Evolutionary conservation across 2,113 vertebrate genomes (phyloP).

Genomic region (Otolemur garnettii): DNA sequence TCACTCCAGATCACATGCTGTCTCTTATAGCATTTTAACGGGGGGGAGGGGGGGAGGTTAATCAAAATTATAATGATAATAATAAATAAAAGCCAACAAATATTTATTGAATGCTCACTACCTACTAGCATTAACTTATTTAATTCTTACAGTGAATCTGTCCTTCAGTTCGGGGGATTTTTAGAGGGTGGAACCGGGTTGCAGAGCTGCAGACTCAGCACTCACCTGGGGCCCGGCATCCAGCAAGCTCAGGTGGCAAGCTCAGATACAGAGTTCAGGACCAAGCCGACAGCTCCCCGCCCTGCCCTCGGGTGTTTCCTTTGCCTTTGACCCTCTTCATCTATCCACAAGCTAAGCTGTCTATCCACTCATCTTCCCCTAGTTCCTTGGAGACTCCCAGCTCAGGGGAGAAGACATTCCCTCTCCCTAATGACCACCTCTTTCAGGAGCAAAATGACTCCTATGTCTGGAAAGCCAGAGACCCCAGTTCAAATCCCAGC

Average conservation of each 20-base stretch:
- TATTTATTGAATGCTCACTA: slow-evolving; percentile 16
- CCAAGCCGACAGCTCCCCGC: neutral
- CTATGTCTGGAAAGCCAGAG: neutral
- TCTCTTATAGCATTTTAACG: neutral
- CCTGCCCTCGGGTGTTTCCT: neutral
- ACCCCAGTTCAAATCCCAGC: slow-evolving; percentile 8
- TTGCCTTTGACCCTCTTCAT: neutral
- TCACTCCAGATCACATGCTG: neutral
- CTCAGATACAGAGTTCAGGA: neutral
- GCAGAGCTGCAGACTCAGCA: neutral
- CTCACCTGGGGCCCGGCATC: neutral
- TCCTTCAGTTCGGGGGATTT: neutral
- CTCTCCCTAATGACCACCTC: neutral
- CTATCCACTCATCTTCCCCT: neutral
- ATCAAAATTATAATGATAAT: neutral
- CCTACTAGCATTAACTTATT: neutral
- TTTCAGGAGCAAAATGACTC: neutral
- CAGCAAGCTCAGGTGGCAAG: no score
- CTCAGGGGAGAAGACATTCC: neutral
- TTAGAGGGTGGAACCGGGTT: neutral
- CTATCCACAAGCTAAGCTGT: neutral
- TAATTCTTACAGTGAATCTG: slow-evolving; percentile 16
- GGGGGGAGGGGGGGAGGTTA: neutral
- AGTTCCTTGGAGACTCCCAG: neutral
- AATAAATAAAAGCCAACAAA: neutral